Conservation (phyloP, 2,797 vertebrate species). For the Sebastes oblongus region DNA sequence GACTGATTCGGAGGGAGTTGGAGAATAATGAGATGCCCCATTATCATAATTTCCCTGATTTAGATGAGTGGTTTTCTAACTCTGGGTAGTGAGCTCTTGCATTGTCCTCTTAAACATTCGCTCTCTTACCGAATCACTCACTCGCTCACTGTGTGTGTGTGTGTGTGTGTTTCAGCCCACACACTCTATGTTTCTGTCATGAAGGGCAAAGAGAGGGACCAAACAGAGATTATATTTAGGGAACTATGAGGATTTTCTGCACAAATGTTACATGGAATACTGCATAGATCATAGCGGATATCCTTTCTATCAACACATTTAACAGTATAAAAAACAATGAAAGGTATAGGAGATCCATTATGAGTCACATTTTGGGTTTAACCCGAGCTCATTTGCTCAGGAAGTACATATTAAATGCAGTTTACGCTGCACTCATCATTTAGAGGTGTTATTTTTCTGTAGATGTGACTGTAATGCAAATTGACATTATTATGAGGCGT, state of each 20-base stretch:
- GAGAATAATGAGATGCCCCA: slow-evolving; percentile 81
- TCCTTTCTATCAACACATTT: neutral
- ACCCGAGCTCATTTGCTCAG: neutral
- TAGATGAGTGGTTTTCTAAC: slow-evolving; percentile 84
- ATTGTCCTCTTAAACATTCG: slow-evolving; percentile 73
- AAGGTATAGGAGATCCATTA: neutral
- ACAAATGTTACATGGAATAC: neutral
- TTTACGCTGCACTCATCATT: neutral
- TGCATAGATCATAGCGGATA: too few species aligned
- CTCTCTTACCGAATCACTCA: slow-evolving; percentile 48
- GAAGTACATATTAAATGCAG: neutral
- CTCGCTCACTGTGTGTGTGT: slow-evolving; percentile 21
- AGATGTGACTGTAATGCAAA: slow-evolving; percentile 38
- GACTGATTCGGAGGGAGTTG: slow-evolving; percentile 76
- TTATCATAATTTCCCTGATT: slow-evolving; percentile 87
- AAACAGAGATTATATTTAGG: neutral
- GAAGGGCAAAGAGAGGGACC: slow-evolving; percentile 31
- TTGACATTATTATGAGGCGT: slow-evolving; percentile 45
- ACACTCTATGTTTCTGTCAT: slow-evolving; percentile 33
- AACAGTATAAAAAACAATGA: neutral
- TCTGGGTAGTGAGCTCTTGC: slow-evolving; percentile 66
- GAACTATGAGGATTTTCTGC: slow-evolving; percentile 7
- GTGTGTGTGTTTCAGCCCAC: slow-evolving; percentile 33
- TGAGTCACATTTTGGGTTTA: neutral
- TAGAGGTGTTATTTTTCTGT: slow-evolving; percentile 23